These are phyloP conservation scores for Drosophila testacea DNA, from an alignment of 2,888 invertebrate genomes.

Conservation along the genomic window DNA sequence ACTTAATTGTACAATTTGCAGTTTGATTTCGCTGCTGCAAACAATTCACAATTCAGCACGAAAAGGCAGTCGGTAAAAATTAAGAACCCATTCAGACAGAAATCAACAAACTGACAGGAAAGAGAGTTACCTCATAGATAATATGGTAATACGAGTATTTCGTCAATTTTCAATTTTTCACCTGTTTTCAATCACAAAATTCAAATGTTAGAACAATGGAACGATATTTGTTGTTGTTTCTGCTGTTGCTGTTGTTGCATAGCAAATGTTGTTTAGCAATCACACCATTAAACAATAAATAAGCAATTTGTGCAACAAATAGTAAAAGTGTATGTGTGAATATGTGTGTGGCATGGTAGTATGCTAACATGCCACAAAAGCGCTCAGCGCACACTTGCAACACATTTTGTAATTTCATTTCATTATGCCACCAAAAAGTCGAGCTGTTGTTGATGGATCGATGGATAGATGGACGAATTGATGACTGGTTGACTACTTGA, in stretches of 20 bases:
- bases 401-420: constrained; percentile 79
- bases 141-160: not conserved
- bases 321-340: constrained; percentile 1
- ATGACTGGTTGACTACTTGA: constrained; percentile 23
- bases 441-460: constrained; percentile 45
- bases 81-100: constrained; percentile 39
- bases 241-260: constrained; percentile 29
- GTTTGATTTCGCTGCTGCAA: constrained; percentile 35
- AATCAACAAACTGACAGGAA: constrained; percentile 17
- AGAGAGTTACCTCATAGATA: constrained; percentile 5
- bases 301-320: constrained; percentile 74
- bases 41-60: constrained; percentile 17
- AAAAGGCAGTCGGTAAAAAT: constrained; percentile 32
- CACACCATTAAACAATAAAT: constrained; percentile 80
- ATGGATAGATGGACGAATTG: constrained; percentile 44
- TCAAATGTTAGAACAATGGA: constrained; percentile 49
- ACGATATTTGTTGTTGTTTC: not conserved
- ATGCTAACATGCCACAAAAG: constrained; percentile 55
- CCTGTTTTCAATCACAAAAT: constrained; percentile 45
- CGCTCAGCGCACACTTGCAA: constrained; percentile 31
- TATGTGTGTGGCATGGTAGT: constrained; percentile 32
- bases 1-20: constrained; percentile 26
- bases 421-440: constrained; percentile 61
- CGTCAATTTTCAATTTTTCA: constrained; percentile 22
- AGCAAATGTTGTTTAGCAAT: constrained; percentile 71